Conservation (phyloP, 2,113 vertebrate genomes). For the Leptocoma aspasia region DNA sequence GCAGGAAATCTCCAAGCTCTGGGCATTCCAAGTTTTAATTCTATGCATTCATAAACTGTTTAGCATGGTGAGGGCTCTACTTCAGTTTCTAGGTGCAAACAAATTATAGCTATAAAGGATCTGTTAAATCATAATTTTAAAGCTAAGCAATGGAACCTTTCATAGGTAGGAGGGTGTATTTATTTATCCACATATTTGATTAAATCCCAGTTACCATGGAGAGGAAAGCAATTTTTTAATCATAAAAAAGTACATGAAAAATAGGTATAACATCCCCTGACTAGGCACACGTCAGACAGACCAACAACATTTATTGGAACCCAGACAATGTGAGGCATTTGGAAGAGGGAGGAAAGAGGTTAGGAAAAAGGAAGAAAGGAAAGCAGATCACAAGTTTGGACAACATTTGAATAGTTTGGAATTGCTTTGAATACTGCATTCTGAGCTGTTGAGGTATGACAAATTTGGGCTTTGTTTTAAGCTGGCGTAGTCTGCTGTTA, state of each 20-base stretch:
- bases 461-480: conserved; percentile 51
- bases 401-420: conserved; percentile 7
- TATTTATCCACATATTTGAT: neutral
- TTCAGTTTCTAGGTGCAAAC: neutral
- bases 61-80: neutral
- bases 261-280: neutral
- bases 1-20: neutral
- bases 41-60: neutral
- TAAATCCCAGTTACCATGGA: neutral
- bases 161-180: neutral
- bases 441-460: conserved; percentile 36
- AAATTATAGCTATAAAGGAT: neutral
- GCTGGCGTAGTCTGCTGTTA: conserved; percentile 10
- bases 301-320: neutral
- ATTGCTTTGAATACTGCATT: neutral
- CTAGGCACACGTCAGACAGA: neutral
- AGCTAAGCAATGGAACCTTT: neutral
- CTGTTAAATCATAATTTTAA: neutral
- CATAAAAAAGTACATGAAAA: neutral
- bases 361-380: neutral
- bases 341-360: neutral
- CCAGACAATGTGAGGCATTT: neutral
- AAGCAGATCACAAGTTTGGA: neutral
- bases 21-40: neutral
- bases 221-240: neutral